Base-by-base conservation (phyloP, 2,888 invertebrate species). In the Archips xylosteana region DNA sequence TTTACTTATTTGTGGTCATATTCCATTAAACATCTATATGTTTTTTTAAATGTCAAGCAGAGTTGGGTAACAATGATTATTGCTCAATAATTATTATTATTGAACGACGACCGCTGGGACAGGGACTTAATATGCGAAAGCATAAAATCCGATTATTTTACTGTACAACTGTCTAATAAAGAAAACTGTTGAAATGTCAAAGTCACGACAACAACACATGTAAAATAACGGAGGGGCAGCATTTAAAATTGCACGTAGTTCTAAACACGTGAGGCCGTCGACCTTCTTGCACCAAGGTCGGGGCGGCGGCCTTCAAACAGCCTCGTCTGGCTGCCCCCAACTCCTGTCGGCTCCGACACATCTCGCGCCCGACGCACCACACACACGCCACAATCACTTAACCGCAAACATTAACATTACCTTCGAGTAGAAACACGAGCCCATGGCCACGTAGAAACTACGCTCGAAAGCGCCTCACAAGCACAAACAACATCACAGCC, bases 211-310 rank as follows among this genome's bases (percentile, higher is more conserved):
- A 12, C 15, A 15, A 54, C 54, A 54, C n/a, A 54, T 32, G 63
- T 12, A 12, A 36, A 12, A 54, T 10, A 59, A 62, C 67, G 59
- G 57, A 47, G 59, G 51, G 12, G 49, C 39, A 63, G 36, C 45
- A 63, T 77, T 77, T 82, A 77, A 84, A 87, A 87, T 84, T 81
- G 87, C 87, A 89, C 79, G 83, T 87, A 88, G 85, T 85, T 87
- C 83, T 82, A 85, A 88, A 87, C 90, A 89, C 88, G 87, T 85
- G 88, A 89, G 94, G 91, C 89, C 94, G 87, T 90, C 91, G 91
- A 94, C 92, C 93, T 92, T 92, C 90, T 23, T 88, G 89, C 89
- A 90, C 85, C 90, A 94, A 94, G 94, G 94, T 94, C 94, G 91
- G 86, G 34, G 84, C 89, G 89, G 88, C 92, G 94, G 94, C 94